Percentiles rank a stretch among this genome's conserved stretches.
Evolutionary conservation across 2,113 vertebrate genomes (phyloP).

Genomic region (Oryzias curvinotus): DNA sequence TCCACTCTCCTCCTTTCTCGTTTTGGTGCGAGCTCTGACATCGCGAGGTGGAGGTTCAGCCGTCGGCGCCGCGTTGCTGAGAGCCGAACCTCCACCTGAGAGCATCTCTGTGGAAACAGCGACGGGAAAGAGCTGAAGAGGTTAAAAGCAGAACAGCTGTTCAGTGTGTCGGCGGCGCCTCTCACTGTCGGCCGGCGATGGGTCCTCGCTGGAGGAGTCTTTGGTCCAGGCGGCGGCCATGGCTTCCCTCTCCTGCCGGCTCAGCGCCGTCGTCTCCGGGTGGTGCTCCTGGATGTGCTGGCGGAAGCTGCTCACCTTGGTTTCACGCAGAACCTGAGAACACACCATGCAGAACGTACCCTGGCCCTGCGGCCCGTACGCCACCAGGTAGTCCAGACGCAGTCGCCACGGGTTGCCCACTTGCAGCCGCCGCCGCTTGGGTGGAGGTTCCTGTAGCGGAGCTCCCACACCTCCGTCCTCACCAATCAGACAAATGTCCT

Average conservation of each 20-base stretch:
- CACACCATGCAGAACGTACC: constrained; percentile 89
- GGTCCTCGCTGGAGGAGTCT: constrained; percentile 61
- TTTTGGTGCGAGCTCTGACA: constrained; percentile 11
- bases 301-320: constrained; percentile 85
- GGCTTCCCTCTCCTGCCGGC: constrained; percentile 76
- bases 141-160: background rate
- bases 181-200: constrained; percentile 63
- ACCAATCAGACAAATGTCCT: constrained; percentile 54
- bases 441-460: constrained; percentile 25
- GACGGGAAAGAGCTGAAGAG: rapidly evolving
- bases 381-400: constrained; percentile 87
- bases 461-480: constrained; percentile 49
- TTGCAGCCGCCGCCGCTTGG: constrained; percentile 64
- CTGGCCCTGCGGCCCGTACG: constrained; percentile 80
- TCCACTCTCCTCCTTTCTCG: constrained; percentile 47
- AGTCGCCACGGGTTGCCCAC: constrained; percentile 80
- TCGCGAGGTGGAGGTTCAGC: constrained; percentile 26
- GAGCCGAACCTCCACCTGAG: constrained; percentile 14
- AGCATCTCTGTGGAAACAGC: constrained; percentile 41
- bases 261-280: constrained; percentile 81
- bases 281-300: constrained; percentile 87
- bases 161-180: background rate
- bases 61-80: constrained; percentile 5
- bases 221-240: constrained; percentile 86
- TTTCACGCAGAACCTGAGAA: constrained; percentile 80